Percentiles rank a stretch among this genome's conserved stretches.
Conservation (phyloP, 2,113 vertebrate species). For the Progne subis region DNA sequence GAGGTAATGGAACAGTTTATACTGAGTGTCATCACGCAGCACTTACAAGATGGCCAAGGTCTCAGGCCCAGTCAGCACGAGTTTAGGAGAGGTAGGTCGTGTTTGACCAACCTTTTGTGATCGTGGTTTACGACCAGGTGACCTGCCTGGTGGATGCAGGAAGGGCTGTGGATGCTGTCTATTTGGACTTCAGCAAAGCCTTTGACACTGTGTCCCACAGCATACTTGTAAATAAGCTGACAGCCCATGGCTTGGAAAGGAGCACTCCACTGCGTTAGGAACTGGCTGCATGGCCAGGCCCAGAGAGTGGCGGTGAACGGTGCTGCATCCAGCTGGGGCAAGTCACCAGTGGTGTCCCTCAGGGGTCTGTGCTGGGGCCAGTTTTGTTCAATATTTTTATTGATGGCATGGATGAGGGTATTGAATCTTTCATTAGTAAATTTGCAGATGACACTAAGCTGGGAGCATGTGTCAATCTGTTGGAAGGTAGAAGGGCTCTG, state of each 20-base stretch:
- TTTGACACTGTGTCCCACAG: no score
- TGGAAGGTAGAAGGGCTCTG: not conserved
- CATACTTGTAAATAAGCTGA: no score
- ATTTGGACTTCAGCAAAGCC: not conserved
- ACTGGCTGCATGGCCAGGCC: no score
- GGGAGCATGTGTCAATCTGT: fast-evolving
- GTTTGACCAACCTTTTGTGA: not conserved
- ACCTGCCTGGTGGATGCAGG: not conserved
- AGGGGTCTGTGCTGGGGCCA: no score
- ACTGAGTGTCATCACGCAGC: not conserved
- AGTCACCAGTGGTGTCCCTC: no score
- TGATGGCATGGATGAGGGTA: no score
- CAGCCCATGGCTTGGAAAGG: no score
- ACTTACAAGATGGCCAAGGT: not conserved
- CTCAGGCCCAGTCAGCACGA: not conserved
- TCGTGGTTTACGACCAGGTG: not conserved
- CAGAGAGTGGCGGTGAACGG: no score
- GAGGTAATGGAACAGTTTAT: not conserved
- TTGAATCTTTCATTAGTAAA: not conserved
- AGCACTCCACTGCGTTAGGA: no score
- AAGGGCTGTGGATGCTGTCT: not conserved
- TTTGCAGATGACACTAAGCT: not conserved
- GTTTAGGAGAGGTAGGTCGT: not conserved
- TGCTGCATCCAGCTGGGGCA: no score
- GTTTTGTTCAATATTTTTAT: no score